phyloP scores from a whole-genome alignment of 2,888 invertebrate genomes.

The Ectemnius continuus region DNA sequence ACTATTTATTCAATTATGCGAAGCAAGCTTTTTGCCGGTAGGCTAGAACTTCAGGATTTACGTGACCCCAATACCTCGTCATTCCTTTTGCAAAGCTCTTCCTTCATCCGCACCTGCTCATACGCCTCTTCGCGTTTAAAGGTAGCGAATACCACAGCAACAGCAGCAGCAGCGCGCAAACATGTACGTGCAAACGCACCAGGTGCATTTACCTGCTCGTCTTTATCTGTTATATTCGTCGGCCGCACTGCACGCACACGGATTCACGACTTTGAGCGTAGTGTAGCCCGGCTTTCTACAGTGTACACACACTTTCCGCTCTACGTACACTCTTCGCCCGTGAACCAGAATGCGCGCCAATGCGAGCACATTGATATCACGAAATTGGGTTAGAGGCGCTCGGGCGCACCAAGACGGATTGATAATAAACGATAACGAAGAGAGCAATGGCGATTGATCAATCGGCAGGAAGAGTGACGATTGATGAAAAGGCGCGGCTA shows the following conservation, averaged over 20 bases:
- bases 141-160: not conserved
- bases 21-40: not conserved
- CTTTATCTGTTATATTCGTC: slow-evolving; percentile 37
- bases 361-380: slow-evolving; percentile 40
- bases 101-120: slow-evolving; percentile 4
- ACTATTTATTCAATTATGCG: no score
- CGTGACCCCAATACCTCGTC: not conserved
- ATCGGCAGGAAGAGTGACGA: slow-evolving; percentile 12
- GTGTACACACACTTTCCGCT: not conserved
- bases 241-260: slow-evolving; percentile 11
- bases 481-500: slow-evolving; percentile 24
- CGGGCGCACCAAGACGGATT: slow-evolving; percentile 36
- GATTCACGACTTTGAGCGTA: slow-evolving; percentile 14
- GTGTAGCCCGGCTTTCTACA: not conserved
- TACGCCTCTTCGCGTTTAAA: not conserved
- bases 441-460: slow-evolving; percentile 38
- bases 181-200: slow-evolving; percentile 32
- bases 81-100: slow-evolving; percentile 1
- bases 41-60: not conserved
- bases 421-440: slow-evolving; percentile 55
- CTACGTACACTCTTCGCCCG: not conserved
- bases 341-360: not conserved
- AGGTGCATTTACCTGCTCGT: slow-evolving; percentile 42
- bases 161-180: slow-evolving; percentile 23
- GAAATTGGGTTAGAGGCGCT: slow-evolving; percentile 57